Conservation (phyloP, 1,140 invertebrate species). For the Drosophila takahashii region DNA sequence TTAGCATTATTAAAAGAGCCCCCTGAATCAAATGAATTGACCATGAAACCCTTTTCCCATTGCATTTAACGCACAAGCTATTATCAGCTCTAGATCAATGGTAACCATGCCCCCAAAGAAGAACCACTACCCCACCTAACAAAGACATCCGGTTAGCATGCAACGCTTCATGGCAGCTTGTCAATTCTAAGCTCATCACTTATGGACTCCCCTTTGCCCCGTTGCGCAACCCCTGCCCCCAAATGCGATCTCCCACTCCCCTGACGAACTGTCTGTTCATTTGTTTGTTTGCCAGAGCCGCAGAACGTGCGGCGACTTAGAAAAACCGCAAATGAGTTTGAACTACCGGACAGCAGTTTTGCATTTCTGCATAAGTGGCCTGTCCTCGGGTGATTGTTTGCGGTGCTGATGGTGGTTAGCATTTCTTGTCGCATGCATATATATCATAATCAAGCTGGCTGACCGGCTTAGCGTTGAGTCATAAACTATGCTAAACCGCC, state of each 20-base stretch:
- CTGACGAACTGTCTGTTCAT: slow-evolving; percentile 31
- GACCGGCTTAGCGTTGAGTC: slow-evolving; percentile 48
- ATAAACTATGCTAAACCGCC: slow-evolving; percentile 52
- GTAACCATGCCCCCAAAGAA: slow-evolving; percentile 9
- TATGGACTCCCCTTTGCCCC: slow-evolving; percentile 34
- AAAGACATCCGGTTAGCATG: slow-evolving; percentile 73
- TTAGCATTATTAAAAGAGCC: neutral
- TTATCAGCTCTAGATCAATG: slow-evolving; percentile 28
- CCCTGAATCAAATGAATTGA: slow-evolving; percentile 1
- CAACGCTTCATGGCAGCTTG: slow-evolving; percentile 59
- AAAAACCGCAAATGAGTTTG: slow-evolving; percentile 78
- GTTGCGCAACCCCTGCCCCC: slow-evolving; percentile 3
- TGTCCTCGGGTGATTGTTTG: slow-evolving; percentile 39
- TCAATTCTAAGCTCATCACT: slow-evolving; percentile 76
- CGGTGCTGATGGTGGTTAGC: slow-evolving; percentile 32
- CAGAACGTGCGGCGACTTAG: slow-evolving; percentile 74
- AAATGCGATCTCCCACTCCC: slow-evolving; percentile 25
- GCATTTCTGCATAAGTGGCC: slow-evolving; percentile 73
- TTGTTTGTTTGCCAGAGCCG: slow-evolving; percentile 66
- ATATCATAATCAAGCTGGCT: slow-evolving; percentile 69
- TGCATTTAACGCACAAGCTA: slow-evolving; percentile 9
- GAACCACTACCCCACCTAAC: slow-evolving; percentile 23
- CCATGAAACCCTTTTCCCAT: slow-evolving; percentile 4
- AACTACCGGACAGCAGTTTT: slow-evolving; percentile 68
- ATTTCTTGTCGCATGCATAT: slow-evolving; percentile 38